A percentile compares a stretch with the other conserved stretches of the same genome.
These are phyloP conservation scores for Cyaniris semiargus DNA, from an alignment of 2,888 invertebrate species.

Conservation along the genomic window DNA sequence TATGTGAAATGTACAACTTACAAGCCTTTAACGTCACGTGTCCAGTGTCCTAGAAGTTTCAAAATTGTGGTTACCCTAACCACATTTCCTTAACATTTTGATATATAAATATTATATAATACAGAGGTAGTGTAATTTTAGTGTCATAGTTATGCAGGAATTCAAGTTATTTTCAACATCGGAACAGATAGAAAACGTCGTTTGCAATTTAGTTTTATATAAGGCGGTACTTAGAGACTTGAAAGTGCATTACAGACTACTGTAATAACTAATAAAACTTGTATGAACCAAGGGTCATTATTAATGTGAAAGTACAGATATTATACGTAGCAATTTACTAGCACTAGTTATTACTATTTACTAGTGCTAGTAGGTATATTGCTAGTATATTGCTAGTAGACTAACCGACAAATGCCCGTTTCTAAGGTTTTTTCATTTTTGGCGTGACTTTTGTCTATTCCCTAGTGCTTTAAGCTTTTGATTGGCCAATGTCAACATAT, in stretches of 20 bases:
- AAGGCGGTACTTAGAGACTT: background rate
- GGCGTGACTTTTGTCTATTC: background rate
- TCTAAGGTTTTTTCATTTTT: background rate
- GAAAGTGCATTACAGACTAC: conserved; percentile 16
- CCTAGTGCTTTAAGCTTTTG: no score
- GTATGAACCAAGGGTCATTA: conserved; percentile 18
- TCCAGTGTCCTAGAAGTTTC: background rate
- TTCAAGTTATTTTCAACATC: background rate
- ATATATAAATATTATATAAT: background rate
- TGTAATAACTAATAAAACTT: conserved; percentile 16
- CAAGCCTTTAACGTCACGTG: background rate
- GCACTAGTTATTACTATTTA: background rate
- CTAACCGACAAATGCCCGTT: background rate
- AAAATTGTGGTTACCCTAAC: background rate
- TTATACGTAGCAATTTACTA: background rate
- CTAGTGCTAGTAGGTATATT: no score
- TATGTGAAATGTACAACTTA: background rate
- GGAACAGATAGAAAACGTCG: background rate
- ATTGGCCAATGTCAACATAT: no score
- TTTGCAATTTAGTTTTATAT: background rate
- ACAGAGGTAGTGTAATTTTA: background rate
- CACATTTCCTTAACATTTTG: background rate
- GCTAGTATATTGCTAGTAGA: background rate
- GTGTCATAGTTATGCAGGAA: background rate
- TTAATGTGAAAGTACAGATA: conserved; percentile 17